Base-by-base conservation (phyloP, 2,888 invertebrate species). In the Barypeithes pellucidus region DNA sequence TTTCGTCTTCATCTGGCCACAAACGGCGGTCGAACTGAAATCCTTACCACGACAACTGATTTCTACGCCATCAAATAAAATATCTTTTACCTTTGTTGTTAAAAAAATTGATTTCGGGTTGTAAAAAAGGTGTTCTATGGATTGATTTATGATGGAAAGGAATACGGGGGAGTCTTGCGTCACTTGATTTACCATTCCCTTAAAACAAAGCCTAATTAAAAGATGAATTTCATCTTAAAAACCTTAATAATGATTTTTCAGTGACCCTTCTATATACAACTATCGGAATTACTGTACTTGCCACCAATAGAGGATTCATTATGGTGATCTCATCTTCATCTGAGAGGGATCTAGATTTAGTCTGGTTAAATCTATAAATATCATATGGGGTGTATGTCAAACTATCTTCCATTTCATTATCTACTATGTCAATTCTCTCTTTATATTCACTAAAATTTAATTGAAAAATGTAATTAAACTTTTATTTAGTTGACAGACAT, bases 41-140 rank as follows among this genome's bases (percentile, higher is more conserved):
- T 94, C 94, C 0, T 90, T 91, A 54, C 91, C 89, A 0, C 89
- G 89, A 79, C 95, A 95, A 81, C 95, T 92, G 39, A 95, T 89
- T 0, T 88, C 83, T 7, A 93, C 79, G 0, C 95, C 95, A 41
- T 91, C 89, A 83, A 95, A 95, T 33, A 95, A 86, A 18, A 95
- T 83, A 76, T 95, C 93, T 82, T 91, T 86, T 0, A 90, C 93
- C 75, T 90, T 91, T 0, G 88, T 89, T 2, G 88, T 90, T 77
- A 91, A 67, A 82, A 93, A 94, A 0, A 91, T 82, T 2, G 89
- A 88, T 18, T 87, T 80, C 0, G 92, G 92, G 52, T 89, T 88
- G 61, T 90, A 89, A 80, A 93, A 94, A 47, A 95, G 89, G 0
- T 90, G 88, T 41, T 89, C 88, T 8, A 95, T 81, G 0, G 93